Percentiles rank a stretch among this genome's conserved stretches.
Evolutionary conservation across 2,888 invertebrate genomes (phyloP).

Genomic region (Tachina lurida): DNA sequence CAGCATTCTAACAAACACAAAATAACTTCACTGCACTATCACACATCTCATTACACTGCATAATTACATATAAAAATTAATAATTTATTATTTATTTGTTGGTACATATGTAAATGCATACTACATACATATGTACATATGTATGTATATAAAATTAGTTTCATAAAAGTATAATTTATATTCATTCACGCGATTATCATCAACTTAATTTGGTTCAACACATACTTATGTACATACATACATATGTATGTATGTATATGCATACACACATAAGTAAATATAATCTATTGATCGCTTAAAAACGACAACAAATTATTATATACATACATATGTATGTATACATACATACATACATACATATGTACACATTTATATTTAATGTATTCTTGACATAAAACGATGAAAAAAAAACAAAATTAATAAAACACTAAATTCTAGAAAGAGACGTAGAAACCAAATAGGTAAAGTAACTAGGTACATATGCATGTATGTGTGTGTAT

Average conservation of each 20-base stretch:
- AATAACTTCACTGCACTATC: slow-evolving; percentile 3
- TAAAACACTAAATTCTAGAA: slow-evolving; percentile 24
- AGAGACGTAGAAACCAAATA: slow-evolving; percentile 49
- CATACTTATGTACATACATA: neutral
- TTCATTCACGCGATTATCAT: slow-evolving; percentile 47
- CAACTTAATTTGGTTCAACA: slow-evolving; percentile 47
- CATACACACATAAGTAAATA: neutral
- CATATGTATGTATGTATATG: no score
- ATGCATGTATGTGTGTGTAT: slow-evolving; percentile 39
- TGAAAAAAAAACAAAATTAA: slow-evolving; percentile 16
- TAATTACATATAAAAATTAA: slow-evolving; percentile 11
- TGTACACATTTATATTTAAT: slow-evolving; percentile 16
- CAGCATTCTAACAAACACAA: slow-evolving; percentile 32
- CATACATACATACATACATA: no score
- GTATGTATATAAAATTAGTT: slow-evolving; percentile 12
- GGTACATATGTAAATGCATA: neutral
- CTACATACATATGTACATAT: neutral
- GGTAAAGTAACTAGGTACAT: slow-evolving; percentile 22
- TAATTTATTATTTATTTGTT: slow-evolving; percentile 23
- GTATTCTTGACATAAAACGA: slow-evolving; percentile 38
- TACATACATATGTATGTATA: no score
- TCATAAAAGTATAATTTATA: slow-evolving; percentile 37
- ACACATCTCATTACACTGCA: neutral
- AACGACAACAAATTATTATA: slow-evolving; percentile 19
- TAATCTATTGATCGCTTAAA: slow-evolving; percentile 46